Evolutionary conservation across 1,140 invertebrate genomes (phyloP).

Genomic region (Megalonaias nervosa): DNA sequence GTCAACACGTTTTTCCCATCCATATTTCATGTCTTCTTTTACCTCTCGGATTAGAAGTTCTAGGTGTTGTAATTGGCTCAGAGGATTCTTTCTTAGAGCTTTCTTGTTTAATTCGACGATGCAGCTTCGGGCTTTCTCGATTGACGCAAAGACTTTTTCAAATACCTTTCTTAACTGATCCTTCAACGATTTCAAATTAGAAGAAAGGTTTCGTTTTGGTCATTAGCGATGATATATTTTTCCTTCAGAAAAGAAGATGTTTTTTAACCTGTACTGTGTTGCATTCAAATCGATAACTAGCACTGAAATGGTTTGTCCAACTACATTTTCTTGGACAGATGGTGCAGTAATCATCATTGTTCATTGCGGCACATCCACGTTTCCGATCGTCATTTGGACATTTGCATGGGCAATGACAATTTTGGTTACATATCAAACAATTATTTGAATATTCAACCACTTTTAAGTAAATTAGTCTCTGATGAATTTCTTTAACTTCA

Average conservation of each 20-base stretch:
- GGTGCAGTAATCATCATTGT: slow-evolving; percentile 18
- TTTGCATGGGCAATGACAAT: slow-evolving; percentile 32
- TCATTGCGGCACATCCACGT: slow-evolving; percentile 3
- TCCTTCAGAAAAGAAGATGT: slow-evolving; percentile 3
- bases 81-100: slow-evolving; percentile 21
- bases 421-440: slow-evolving; percentile 30
- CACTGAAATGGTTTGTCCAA: slow-evolving; percentile 18
- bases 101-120: slow-evolving; percentile 19
- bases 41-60: slow-evolving; percentile 24
- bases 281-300: slow-evolving; percentile 11
- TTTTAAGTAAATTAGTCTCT: background rate
- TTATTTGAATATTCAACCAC: slow-evolving; percentile 21
- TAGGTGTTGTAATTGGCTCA: slow-evolving; percentile 25
- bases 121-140: slow-evolving; percentile 11
- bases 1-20: slow-evolving; percentile 7
- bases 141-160: background rate
- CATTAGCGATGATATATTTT: slow-evolving; percentile 15
- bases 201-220: slow-evolving; percentile 16
- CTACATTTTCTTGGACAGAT: slow-evolving; percentile 18
- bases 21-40: slow-evolving; percentile 8
- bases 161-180: slow-evolving; percentile 15
- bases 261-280: slow-evolving; percentile 7
- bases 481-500: slow-evolving; percentile 16
- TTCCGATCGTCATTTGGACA: slow-evolving; percentile 7
- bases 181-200: slow-evolving; percentile 17